Evolutionary conservation across 2,888 invertebrate species (phyloP).

Genomic region (Seladonia tumulorum): DNA sequence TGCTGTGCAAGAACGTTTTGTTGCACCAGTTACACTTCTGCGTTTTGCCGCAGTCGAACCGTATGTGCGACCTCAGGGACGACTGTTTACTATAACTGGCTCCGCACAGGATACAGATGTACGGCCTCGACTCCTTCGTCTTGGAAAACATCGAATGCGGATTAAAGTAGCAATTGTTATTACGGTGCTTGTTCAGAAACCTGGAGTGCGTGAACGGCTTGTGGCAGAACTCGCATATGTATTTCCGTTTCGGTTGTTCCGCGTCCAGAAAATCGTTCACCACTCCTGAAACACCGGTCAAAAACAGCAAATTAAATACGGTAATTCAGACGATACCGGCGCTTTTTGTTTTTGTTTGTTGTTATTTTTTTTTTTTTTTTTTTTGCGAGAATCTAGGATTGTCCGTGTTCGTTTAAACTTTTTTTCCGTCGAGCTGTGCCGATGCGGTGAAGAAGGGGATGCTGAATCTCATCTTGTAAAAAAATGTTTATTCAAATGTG

Average conservation of each 20-base stretch:
- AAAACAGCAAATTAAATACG: conserved; percentile 15
- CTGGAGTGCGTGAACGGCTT: conserved; percentile 45
- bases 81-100: conserved; percentile 65
- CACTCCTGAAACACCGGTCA: conserved; percentile 45
- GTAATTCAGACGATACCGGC: not conserved
- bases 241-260: conserved; percentile 24
- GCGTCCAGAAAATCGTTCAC: not conserved
- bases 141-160: conserved; percentile 33
- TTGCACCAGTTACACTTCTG: conserved; percentile 59
- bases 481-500: conserved; percentile 1
- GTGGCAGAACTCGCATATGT: conserved; percentile 46
- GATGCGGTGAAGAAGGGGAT: not conserved
- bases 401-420: too few relatives aligned
- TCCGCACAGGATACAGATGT: conserved; percentile 66
- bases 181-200: conserved; percentile 46
- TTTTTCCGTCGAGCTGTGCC: not conserved
- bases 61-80: conserved; percentile 64
- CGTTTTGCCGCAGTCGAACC: conserved; percentile 67
- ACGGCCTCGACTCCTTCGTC: conserved; percentile 46
- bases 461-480: not conserved
- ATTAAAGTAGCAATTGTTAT: conserved; percentile 70
- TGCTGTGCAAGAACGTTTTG: conserved; percentile 60
- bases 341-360: not conserved
- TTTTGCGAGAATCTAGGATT: too few relatives aligned
- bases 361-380: too few relatives aligned